Percentiles rank a stretch among this genome's conserved stretches.
Conservation (phyloP, 2,888 invertebrate species). For the Teinopalpus imperialis region DNA sequence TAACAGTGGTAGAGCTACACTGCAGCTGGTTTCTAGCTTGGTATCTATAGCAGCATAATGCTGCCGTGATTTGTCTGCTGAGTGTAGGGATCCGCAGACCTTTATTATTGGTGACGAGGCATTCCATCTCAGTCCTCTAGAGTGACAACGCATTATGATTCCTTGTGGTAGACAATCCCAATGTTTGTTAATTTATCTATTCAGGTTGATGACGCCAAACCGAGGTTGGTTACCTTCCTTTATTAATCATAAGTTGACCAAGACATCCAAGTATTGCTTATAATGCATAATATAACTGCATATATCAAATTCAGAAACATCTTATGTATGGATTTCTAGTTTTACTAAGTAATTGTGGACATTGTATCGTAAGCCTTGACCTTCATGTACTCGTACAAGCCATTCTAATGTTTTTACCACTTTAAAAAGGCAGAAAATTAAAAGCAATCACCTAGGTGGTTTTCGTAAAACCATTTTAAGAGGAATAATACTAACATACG, state of each 20-base stretch:
- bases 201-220: too few relatives aligned
- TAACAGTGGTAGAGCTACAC: too few relatives aligned
- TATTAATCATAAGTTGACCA: neutral
- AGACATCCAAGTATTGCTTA: slow-evolving; percentile 5
- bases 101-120: too few relatives aligned
- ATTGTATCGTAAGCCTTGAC: neutral
- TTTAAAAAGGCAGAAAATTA: slow-evolving; percentile 1
- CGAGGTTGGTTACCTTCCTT: neutral
- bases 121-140: too few relatives aligned
- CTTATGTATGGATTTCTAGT: neutral
- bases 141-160: too few relatives aligned
- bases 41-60: too few relatives aligned
- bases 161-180: too few relatives aligned
- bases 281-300: slow-evolving; percentile 6
- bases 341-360: slow-evolving; percentile 1
- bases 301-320: neutral
- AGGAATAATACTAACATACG: neutral
- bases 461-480: neutral
- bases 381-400: neutral
- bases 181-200: too few relatives aligned
- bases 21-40: too few relatives aligned
- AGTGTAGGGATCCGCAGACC: too few relatives aligned
- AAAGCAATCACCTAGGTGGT: neutral
- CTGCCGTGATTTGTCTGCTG: too few relatives aligned
- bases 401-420: neutral